Evolutionary conservation across 1,140 invertebrate species (phyloP).

Genomic region (Gerris buenoi): DNA sequence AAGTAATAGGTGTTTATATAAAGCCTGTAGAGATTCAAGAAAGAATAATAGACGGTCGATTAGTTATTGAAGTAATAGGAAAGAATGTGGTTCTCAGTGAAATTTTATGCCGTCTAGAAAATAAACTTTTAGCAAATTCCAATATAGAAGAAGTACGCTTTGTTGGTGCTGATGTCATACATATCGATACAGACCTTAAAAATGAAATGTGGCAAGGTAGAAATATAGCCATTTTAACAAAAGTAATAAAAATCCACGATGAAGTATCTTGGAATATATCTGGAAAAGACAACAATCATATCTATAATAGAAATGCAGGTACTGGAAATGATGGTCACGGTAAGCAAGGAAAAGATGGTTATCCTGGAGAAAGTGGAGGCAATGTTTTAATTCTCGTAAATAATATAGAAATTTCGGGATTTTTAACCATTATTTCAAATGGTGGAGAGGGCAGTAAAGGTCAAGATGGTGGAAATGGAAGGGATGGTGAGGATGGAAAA

Average conservation of each 20-base stretch:
- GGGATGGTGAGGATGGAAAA: slow-evolving; percentile 9
- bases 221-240: slow-evolving; percentile 12
- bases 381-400: slow-evolving; percentile 15
- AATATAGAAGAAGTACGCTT: slow-evolving; percentile 13
- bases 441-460: slow-evolving; percentile 17
- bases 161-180: slow-evolving; percentile 8
- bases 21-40: not conserved
- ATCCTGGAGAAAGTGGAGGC: slow-evolving; percentile 20
- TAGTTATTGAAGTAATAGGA: not conserved
- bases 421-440: slow-evolving; percentile 17
- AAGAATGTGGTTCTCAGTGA: not conserved
- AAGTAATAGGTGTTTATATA: not conserved
- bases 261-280: slow-evolving; percentile 16
- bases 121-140: not conserved
- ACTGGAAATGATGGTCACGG: slow-evolving; percentile 10
- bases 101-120: not conserved
- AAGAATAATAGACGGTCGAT: not conserved
- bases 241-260: slow-evolving; percentile 10
- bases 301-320: slow-evolving; percentile 7
- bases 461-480: slow-evolving; percentile 17
- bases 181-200: slow-evolving; percentile 13
- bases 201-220: slow-evolving; percentile 13
- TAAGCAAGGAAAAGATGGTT: slow-evolving; percentile 13
- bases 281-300: slow-evolving; percentile 12
- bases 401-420: slow-evolving; percentile 13